phyloP scores from a whole-genome alignment of 2,113 vertebrate genomes.

The Petaurus breviceps region DNA sequence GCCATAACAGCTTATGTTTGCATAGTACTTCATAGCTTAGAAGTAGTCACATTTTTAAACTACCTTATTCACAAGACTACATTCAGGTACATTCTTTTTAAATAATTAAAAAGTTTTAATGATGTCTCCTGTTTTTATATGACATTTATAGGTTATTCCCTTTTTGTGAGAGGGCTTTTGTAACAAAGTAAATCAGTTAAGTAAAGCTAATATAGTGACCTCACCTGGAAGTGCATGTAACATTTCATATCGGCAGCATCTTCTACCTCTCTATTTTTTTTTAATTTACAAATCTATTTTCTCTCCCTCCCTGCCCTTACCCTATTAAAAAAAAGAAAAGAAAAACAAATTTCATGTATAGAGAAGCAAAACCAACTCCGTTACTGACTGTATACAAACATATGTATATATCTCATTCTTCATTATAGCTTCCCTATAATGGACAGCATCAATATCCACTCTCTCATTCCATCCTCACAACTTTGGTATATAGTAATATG shows the following conservation, averaged over 20 bases:
- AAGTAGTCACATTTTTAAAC: not conserved
- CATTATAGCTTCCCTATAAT: not conserved
- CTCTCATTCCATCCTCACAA: not conserved
- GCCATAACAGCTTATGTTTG: not conserved
- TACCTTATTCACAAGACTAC: not conserved
- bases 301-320: not conserved
- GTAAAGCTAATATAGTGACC: not conserved
- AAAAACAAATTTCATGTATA: not conserved
- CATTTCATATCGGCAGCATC: not conserved
- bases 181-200: not conserved
- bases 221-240: not conserved
- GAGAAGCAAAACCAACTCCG: not conserved
- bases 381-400: not conserved
- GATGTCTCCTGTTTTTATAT: not conserved
- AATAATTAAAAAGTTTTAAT: not conserved
- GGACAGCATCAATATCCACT: not conserved
- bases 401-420: not conserved
- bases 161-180: not conserved
- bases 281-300: not conserved
- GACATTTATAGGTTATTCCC: not conserved
- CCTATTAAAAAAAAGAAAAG: not conserved
- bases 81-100: not conserved
- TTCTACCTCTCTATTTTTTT: not conserved
- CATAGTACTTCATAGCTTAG: not conserved
- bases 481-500: not conserved